These are phyloP conservation scores for Notothenia rossii DNA, from an alignment of 2,113 vertebrate genomes.

Conservation along the genomic window DNA sequence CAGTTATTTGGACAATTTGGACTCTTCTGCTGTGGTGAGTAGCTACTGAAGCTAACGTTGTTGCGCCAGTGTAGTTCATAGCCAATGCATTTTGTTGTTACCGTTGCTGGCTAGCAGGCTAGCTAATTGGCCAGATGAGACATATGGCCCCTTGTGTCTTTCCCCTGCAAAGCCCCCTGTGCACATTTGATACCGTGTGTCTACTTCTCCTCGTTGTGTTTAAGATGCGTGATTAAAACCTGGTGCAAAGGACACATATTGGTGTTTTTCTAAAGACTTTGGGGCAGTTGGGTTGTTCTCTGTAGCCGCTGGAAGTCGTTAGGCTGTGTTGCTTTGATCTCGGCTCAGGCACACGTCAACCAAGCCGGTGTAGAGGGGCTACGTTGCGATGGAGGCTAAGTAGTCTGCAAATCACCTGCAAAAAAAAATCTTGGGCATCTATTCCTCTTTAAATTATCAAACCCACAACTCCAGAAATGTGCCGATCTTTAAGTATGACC, in stretches of 20 bases:
- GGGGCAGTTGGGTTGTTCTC: conserved; percentile 10
- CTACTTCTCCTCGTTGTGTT: background rate
- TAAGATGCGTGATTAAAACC: background rate
- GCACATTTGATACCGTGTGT: background rate
- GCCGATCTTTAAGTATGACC: background rate
- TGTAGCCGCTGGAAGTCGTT: conserved; percentile 38
- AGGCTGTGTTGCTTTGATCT: conserved; percentile 58
- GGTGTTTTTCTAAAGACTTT: background rate
- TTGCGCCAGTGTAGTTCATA: conserved; percentile 34
- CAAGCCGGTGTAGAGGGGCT: conserved; percentile 37
- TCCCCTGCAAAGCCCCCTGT: background rate
- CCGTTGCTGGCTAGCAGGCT: conserved; percentile 66
- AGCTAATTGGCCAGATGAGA: conserved; percentile 70
- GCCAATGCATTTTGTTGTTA: conserved; percentile 71
- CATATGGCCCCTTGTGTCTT: conserved; percentile 52
- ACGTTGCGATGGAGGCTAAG: conserved; percentile 1
- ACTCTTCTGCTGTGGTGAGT: conserved; percentile 74
- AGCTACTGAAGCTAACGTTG: conserved; percentile 63
- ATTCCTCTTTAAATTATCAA: background rate
- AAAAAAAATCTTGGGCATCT: background rate
- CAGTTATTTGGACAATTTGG: conserved; percentile 22
- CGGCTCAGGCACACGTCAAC: conserved; percentile 59
- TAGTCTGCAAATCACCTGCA: background rate
- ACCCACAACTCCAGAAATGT: background rate
- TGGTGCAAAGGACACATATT: too few relatives aligned